Evolutionary conservation across 2,797 vertebrate genomes (phyloP), one percentile per base, ranked within the genome.

Genomic region (Vultur gryphus): DNA sequence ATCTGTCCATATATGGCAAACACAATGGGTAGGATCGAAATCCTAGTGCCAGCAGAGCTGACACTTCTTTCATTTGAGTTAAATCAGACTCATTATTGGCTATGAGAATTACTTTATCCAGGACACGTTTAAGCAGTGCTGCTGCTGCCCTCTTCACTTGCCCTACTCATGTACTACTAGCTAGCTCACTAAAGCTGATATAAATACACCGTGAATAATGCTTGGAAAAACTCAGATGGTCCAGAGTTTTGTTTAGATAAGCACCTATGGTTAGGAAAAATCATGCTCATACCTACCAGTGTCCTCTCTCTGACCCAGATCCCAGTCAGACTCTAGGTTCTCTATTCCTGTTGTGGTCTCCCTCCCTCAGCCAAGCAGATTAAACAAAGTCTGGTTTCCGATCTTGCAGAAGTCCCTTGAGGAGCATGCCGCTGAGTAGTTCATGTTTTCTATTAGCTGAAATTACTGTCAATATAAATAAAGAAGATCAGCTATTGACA

Each of bases 391-490:
- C 84, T 94, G 87, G 35, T 54, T 90, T 89, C 87, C 72, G 51
- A 72, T 77, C 46, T 51, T 87, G 87, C 66, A 92, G 54, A 71
- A 86, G 13, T 93, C 94, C 65, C 95, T 82, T 18, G 71, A 94
- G 90, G 21, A 91, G 25, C 59, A 39, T 16, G 67, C 28, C 8
- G 25, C 75, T 69, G 84, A 72, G 90, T 39, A 84, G 65, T 43
- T 93, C 43, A 80, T 93, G 79, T 95, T 92, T 93, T 69, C 90
- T 89, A 93, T 93, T 93, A 96, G 58, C 28, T 81, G 79, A 94
- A 93, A 96, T 97, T 96, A 96, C 84, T 97, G 93, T 93, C 92
- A 95, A 35, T 71, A 84, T 85, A 95, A 94, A 93, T 91, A 86
- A 91, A 92, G 71, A 92, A 78, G 52, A 71, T 72, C 61, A 62